Evolutionary conservation across 2,797 vertebrate genomes (phyloP), one percentile per base, ranked within the genome.

Genomic region (Triplophysa bombifrons): DNA sequence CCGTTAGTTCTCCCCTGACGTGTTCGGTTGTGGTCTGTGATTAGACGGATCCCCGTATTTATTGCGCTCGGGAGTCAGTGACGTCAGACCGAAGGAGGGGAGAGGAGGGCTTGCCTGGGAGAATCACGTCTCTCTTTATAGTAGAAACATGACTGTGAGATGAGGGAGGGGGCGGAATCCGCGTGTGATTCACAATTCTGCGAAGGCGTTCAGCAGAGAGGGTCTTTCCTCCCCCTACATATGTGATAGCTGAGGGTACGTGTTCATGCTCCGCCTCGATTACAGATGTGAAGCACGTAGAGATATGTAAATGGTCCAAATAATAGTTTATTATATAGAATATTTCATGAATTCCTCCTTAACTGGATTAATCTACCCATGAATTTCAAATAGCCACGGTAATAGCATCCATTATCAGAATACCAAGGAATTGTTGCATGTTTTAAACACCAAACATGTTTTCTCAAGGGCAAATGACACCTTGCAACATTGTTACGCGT

Each of bases 111-210:
- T 92, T 90, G 91, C 90, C 91, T 87, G 84, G 74, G 88, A 92
- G 89, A 90, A 84, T 89, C 93, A 87, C 88, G 89, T 88, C 85
- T 87, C 88, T 80, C 82, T 85, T 90, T 88, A 83, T 91, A 87
- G 89, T 90, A 90, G 90, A 88, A 80, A 79, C 92, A 90, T 92
- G 90, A 91, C 78, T 76, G 77, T 79, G 84, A 30, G 64, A 60
- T 46, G 30, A 63, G 83, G 82, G 58, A 27, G 86, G 84, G 82
- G 85, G 87, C 81, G 82, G 86, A 60, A 41, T 14, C 19, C 22
- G 48, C n/a, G 71, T 16, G 83, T 80, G 82, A 83, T 81, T 85
- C 81, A 84, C 64, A 72, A 56, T 38, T 63, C 19, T 41, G 34
- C 63, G 73, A 51, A 66, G 73, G 78, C n/a, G 82, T 65, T 41